These are phyloP conservation scores for Ormyrus labotus DNA, from an alignment of 2,888 invertebrate genomes.

Conservation along the genomic window DNA sequence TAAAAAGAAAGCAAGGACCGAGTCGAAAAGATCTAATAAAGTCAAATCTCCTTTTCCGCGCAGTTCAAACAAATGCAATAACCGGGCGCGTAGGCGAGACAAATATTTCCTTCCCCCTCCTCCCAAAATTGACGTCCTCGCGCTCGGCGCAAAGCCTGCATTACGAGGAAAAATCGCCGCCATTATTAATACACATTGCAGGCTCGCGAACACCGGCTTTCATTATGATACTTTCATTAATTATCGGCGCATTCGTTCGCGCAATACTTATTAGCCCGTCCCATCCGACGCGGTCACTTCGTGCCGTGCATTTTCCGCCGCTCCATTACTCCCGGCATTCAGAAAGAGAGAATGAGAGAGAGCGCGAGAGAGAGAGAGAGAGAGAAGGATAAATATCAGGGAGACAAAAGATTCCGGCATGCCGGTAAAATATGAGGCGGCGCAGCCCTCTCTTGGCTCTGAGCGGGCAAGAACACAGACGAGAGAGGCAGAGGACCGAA, in stretches of 20 bases:
- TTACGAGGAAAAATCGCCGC: background rate
- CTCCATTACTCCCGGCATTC: slow-evolving; percentile 67
- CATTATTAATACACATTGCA: background rate
- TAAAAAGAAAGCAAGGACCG: background rate
- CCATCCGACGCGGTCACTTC: slow-evolving; percentile 16
- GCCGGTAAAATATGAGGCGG: slow-evolving; percentile 63
- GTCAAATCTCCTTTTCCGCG: background rate
- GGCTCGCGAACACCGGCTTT: background rate
- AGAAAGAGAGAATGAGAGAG: slow-evolving; percentile 24
- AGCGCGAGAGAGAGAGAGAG: slow-evolving; percentile 60
- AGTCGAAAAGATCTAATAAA: slow-evolving; percentile 19
- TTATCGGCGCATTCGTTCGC: background rate
- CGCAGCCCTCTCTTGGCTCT: background rate
- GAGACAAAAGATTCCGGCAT: slow-evolving; percentile 71
- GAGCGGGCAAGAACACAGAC: background rate
- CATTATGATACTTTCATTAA: background rate
- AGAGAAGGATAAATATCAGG: slow-evolving; percentile 69
- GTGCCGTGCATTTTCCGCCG: slow-evolving; percentile 33
- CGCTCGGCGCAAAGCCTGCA: background rate
- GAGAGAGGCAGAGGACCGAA: background rate
- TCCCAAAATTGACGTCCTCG: background rate
- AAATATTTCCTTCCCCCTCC: slow-evolving; percentile 9
- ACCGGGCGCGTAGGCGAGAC: background rate
- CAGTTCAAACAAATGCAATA: slow-evolving; percentile 12
- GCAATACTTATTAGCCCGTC: background rate